Evolutionary conservation across 1,140 invertebrate genomes (phyloP), one percentile per base, ranked within the genome.

Genomic region (Pantala flavescens): DNA sequence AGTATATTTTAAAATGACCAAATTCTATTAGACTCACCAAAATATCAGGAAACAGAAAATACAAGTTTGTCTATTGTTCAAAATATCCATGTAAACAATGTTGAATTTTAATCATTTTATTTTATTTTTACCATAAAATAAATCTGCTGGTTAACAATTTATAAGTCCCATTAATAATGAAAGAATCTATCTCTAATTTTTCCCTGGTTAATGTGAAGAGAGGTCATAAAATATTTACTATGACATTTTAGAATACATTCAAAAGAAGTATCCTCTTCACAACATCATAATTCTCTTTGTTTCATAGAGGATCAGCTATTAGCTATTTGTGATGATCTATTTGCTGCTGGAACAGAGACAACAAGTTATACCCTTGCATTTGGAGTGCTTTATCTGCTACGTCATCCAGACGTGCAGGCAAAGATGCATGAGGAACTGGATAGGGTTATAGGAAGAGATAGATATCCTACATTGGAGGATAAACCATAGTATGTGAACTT

Each of bases 261-360:
- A 23, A 70, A 49, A 21, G 42, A 70, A 71, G 9, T 70, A n/a
- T n/a, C n/a, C n/a, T n/a, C n/a, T n/a, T n/a, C n/a, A n/a, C n/a
- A n/a, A n/a, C n/a, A n/a, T n/a, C n/a, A n/a, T n/a, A n/a, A 5
- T 36, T 36, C 73, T 43, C 11, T 11, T 10, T 73, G 73, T 74
- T 83, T 86, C 78, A 84, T 85, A 79, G 91, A 93, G 79, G 85
- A 85, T 70, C 91, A 93, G 76, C 79, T 94, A 63, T 80, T 93
- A 70, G 90, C 90, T 0, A 87, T 91, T 70, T 93, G 91, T 78
- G 82, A 93, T 83, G 92, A 93, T 77, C 86, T 93, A 83, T 93
- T 93, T 77, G 89, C 93, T 83, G 92, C 91, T 43, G 92, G 92
- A 0, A 90, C 91, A 0, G 90, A 92, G 76, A 91, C 90, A 19